A percentile compares a stretch with the other conserved stretches of the same genome.
Conservation (phyloP, 1,140 invertebrate species). For the Asobara japonica region DNA sequence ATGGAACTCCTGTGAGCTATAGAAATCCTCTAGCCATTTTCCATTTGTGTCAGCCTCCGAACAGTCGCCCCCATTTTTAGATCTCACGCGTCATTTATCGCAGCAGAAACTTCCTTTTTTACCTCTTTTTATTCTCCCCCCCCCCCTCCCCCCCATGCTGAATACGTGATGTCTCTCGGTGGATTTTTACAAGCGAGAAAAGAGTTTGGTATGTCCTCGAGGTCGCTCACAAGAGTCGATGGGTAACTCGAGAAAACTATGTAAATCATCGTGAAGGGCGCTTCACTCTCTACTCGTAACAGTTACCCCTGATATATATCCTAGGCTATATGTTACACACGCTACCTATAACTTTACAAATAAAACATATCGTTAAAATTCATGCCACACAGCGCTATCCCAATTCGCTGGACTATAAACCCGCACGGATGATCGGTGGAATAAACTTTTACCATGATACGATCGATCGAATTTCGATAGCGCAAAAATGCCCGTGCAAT, state of each 20-base stretch:
- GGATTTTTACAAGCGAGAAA: not conserved
- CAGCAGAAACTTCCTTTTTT: not conserved
- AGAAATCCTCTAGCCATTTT: no score
- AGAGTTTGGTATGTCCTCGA: slow-evolving; percentile 1
- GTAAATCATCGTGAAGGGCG: slow-evolving; percentile 2
- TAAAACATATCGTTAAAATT: slow-evolving; percentile 12
- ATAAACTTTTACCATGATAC: not conserved
- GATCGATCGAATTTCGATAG: slow-evolving; percentile 9
- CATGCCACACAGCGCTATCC: slow-evolving; percentile 1
- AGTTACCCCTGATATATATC: not conserved
- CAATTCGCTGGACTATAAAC: slow-evolving; percentile 3
- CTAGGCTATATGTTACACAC: not conserved
- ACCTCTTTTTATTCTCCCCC: not conserved
- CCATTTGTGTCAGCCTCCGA: not conserved
- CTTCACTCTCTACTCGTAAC: not conserved
- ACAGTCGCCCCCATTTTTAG: not conserved
- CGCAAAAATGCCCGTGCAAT: not conserved
- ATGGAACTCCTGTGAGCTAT: no score
- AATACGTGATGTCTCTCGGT: not conserved
- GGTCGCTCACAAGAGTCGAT: not conserved
- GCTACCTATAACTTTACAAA: slow-evolving; percentile 1
- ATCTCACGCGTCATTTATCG: not conserved
- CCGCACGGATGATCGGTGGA: not conserved
- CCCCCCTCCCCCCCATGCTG: not conserved
- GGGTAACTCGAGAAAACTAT: not conserved